Conservation (phyloP, 2,113 vertebrate genomes). For the Eudorcas thomsonii region DNA sequence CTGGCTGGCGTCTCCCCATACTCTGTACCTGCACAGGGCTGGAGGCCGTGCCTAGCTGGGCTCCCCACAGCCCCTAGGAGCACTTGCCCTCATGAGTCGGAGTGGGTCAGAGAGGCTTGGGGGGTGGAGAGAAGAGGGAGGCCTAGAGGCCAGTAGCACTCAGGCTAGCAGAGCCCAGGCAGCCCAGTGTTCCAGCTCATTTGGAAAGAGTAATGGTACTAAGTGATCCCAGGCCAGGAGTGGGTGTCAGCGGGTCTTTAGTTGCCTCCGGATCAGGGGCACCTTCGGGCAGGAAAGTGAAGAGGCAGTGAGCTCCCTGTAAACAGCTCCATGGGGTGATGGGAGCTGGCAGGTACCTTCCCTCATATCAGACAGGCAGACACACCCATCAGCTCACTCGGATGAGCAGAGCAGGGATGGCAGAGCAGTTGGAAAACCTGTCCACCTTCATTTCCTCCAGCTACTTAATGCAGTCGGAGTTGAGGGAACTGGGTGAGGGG, state of each 20-base stretch:
- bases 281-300: background rate
- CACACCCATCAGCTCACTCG: fast-evolving
- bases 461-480: background rate
- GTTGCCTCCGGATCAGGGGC: background rate
- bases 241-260: background rate
- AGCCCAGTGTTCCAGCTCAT: constrained; percentile 59
- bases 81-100: fast-evolving
- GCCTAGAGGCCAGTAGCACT: background rate
- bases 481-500: background rate
- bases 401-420: background rate
- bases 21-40: fast-evolving
- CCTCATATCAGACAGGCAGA: background rate
- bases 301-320: background rate
- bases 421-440: background rate
- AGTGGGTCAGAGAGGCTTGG: background rate
- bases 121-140: background rate
- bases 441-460: background rate
- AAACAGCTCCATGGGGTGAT: background rate
- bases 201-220: constrained; percentile 44
- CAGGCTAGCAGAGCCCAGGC: constrained; percentile 52
- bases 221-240: background rate
- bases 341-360: background rate
- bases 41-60: fast-evolving
- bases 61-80: fast-evolving
- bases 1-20: fast-evolving